Percentiles rank a stretch among this genome's conserved stretches.
Evolutionary conservation across 2,888 invertebrate species (phyloP).

Genomic region (Disparrhopalites patrizii): DNA sequence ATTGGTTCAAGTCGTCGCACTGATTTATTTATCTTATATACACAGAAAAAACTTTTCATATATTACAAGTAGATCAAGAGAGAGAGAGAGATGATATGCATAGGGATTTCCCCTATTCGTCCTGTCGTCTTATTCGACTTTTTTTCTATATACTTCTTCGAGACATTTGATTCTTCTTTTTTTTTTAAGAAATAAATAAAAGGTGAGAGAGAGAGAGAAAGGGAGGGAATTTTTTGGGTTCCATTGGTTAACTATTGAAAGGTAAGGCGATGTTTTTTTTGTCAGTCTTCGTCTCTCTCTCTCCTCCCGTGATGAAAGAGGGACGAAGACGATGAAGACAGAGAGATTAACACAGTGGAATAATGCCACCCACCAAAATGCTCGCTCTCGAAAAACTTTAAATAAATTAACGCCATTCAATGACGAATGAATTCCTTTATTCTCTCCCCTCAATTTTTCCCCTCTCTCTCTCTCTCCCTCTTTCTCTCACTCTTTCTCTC

Average conservation of each 20-base stretch:
- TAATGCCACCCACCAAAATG: slow-evolving; percentile 49
- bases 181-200: background rate
- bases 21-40: too few relatives aligned
- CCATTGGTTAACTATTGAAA: slow-evolving; percentile 43
- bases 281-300: slow-evolving; percentile 16
- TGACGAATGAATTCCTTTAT: slow-evolving; percentile 49
- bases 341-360: slow-evolving; percentile 24
- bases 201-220: slow-evolving; percentile 29
- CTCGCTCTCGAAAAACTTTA: slow-evolving; percentile 44
- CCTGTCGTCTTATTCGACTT: too few relatives aligned
- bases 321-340: background rate
- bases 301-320: background rate
- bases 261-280: slow-evolving; percentile 31
- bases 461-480: slow-evolving; percentile 13
- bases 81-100: too few relatives aligned
- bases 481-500: slow-evolving; percentile 24
- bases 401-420: slow-evolving; percentile 49
- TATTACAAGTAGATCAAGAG: too few relatives aligned
- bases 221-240: slow-evolving; percentile 44
- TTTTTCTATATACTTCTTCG: too few relatives aligned
- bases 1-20: too few relatives aligned
- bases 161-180: too few relatives aligned
- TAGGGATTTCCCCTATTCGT: too few relatives aligned
- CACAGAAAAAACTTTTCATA: too few relatives aligned
- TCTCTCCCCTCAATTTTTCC: slow-evolving; percentile 32